Percentiles rank a stretch among this genome's conserved stretches.
Conservation (phyloP, 2,797 vertebrate genomes). For the Lacerta viridis region DNA sequence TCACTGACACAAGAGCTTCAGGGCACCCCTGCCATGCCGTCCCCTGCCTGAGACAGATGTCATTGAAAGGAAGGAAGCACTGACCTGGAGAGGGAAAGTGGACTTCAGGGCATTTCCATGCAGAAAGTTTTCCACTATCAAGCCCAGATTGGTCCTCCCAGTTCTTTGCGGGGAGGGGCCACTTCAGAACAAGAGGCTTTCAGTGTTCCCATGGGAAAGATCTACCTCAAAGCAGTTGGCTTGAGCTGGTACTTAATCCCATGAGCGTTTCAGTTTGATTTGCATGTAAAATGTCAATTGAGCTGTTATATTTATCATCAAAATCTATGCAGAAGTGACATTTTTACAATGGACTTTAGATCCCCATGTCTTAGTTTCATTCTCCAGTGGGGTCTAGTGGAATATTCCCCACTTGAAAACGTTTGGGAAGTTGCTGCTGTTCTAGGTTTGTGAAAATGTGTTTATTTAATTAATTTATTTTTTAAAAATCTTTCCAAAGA, state of each 20-base stretch:
- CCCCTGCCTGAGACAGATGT: background rate
- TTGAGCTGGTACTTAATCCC: background rate
- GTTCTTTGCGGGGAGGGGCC: background rate
- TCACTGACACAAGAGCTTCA: constrained; percentile 3
- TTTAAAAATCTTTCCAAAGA: background rate
- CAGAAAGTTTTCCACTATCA: constrained; percentile 8
- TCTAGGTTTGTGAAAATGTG: background rate
- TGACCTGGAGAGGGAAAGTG: constrained; percentile 8
- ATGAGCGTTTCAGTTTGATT: constrained; percentile 5
- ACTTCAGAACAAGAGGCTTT: background rate
- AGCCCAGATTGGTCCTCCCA: background rate
- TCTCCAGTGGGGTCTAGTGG: background rate
- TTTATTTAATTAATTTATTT: background rate
- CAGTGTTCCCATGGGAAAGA: background rate
- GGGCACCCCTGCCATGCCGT: background rate
- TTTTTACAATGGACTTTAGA: background rate
- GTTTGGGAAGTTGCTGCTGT: background rate
- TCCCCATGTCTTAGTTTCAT: background rate
- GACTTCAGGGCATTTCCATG: background rate
- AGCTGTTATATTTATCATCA: constrained; percentile 8
- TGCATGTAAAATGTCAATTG: constrained; percentile 1
- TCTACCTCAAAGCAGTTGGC: background rate
- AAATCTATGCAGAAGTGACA: background rate
- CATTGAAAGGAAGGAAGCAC: background rate
- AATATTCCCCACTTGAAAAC: background rate